Evolutionary conservation across 1,140 invertebrate species (phyloP).

Genomic region (Sarcophaga bullata): DNA sequence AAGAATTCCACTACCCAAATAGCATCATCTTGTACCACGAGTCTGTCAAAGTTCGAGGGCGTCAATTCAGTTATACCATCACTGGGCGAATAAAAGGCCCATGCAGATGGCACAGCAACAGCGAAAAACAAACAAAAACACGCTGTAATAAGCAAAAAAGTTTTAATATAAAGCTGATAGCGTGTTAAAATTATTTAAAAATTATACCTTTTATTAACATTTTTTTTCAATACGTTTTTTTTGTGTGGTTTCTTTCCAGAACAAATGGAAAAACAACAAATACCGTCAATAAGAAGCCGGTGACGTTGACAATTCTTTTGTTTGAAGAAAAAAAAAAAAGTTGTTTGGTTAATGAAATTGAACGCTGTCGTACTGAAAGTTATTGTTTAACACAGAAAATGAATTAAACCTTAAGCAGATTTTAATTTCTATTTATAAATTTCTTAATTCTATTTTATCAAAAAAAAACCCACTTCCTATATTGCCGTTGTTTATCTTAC

Average conservation of each 20-base stretch:
- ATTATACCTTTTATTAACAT: slow-evolving; percentile 21
- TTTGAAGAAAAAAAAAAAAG: background rate
- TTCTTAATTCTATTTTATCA: background rate
- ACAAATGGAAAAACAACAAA: background rate
- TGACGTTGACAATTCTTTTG: slow-evolving; percentile 38
- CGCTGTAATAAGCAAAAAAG: slow-evolving; percentile 25
- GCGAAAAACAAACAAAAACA: slow-evolving; percentile 49
- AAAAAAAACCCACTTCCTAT: background rate
- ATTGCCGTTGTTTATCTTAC: slow-evolving; percentile 9
- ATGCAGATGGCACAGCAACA: slow-evolving; percentile 55
- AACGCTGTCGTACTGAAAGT: background rate
- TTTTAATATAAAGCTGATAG: background rate
- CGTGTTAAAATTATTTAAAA: background rate
- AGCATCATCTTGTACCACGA: slow-evolving; percentile 85
- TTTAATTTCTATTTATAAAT: background rate
- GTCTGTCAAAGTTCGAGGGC: slow-evolving; percentile 88
- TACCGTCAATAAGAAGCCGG: background rate
- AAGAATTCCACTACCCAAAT: slow-evolving; percentile 91
- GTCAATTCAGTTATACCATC: slow-evolving; percentile 93
- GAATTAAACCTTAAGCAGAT: background rate
- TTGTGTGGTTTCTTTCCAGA: background rate
- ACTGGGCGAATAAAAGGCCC: slow-evolving; percentile 80
- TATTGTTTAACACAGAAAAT: background rate
- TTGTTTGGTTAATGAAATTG: background rate
- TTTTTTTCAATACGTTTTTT: background rate